A percentile compares a stretch with the other conserved stretches of the same genome.
Evolutionary conservation across 2,113 vertebrate genomes (phyloP).

Genomic region (Elachura formosa): DNA sequence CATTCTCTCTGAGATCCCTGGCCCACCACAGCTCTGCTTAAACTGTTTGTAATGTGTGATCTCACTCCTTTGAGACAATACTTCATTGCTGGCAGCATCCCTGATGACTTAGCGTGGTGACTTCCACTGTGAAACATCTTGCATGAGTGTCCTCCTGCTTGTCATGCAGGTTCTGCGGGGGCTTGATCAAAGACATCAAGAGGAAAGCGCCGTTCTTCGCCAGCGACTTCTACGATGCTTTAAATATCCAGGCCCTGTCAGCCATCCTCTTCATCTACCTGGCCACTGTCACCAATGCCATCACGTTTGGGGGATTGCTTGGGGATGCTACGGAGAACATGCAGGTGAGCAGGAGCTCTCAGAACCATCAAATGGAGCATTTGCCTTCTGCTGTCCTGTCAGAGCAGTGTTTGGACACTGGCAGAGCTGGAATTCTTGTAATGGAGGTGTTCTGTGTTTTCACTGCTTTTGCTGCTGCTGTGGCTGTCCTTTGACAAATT

Average conservation of each 20-base stretch:
- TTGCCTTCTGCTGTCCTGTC: not conserved
- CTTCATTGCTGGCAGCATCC: not conserved
- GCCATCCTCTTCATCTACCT: conserved; percentile 96
- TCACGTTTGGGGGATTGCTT: conserved; percentile 95
- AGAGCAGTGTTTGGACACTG: not conserved
- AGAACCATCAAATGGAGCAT: not conserved
- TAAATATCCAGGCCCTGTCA: conserved; percentile 95
- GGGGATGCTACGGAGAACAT: conserved; percentile 98
- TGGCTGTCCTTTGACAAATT: conserved; percentile 12
- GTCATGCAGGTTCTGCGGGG: conserved; percentile 88
- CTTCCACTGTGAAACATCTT: not conserved
- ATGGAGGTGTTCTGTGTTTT: not conserved
- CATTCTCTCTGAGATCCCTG: not conserved
- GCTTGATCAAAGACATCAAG: conserved; percentile 92
- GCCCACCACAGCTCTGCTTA: not conserved
- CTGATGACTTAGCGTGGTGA: not conserved
- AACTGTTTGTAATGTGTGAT: not conserved
- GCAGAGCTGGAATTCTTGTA: not conserved
- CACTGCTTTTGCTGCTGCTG: conserved; percentile 25
- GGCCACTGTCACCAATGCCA: conserved; percentile 96
- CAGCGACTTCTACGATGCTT: conserved; percentile 92
- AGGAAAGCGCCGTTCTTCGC: conserved; percentile 91
- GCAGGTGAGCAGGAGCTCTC: conserved; percentile 81
- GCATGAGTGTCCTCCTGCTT: not conserved
- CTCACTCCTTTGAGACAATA: not conserved